Conservation (phyloP, 2,113 vertebrate species). For the Hiodon tergisus region DNA sequence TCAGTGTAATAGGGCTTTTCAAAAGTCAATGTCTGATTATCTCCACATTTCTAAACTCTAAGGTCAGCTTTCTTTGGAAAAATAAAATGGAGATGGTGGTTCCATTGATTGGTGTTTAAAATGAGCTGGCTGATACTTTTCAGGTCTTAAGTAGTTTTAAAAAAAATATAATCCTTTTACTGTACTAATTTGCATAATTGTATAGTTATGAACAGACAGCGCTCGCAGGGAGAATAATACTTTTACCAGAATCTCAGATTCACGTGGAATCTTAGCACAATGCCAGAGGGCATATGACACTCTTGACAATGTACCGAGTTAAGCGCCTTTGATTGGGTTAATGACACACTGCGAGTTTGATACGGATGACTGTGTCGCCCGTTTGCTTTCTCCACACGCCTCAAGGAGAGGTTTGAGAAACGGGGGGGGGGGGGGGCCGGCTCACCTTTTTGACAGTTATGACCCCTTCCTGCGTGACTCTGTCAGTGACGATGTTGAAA, state of each 20-base stretch:
- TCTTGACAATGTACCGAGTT: conserved; percentile 29
- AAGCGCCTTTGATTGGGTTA: conserved; percentile 38
- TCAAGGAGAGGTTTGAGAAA: not conserved
- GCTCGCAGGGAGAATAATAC: conserved; percentile 21
- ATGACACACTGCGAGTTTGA: conserved; percentile 31
- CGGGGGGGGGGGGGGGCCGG: not conserved
- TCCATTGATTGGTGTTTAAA: not conserved
- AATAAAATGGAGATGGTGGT: not conserved
- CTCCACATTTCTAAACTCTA: not conserved
- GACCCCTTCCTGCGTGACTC: conserved; percentile 87
- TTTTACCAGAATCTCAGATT: conserved; percentile 31
- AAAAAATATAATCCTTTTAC: conserved; percentile 31
- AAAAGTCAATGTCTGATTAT: not conserved
- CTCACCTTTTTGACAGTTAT: conserved; percentile 88
- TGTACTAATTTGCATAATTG: conserved; percentile 40
- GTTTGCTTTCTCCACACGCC: conserved; percentile 11
- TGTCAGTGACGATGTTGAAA: conserved; percentile 86
- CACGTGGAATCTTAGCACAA: conserved; percentile 23
- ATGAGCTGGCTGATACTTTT: not conserved
- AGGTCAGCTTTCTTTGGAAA: not conserved
- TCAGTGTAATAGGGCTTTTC: not conserved
- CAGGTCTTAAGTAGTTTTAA: not conserved
- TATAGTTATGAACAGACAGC: conserved; percentile 30
- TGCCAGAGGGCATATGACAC: conserved; percentile 27
- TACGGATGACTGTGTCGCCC: conserved; percentile 21